Percentiles rank a stretch among this genome's conserved stretches.
Evolutionary conservation across 2,113 vertebrate genomes (phyloP).

Genomic region (Charina bottae): DNA sequence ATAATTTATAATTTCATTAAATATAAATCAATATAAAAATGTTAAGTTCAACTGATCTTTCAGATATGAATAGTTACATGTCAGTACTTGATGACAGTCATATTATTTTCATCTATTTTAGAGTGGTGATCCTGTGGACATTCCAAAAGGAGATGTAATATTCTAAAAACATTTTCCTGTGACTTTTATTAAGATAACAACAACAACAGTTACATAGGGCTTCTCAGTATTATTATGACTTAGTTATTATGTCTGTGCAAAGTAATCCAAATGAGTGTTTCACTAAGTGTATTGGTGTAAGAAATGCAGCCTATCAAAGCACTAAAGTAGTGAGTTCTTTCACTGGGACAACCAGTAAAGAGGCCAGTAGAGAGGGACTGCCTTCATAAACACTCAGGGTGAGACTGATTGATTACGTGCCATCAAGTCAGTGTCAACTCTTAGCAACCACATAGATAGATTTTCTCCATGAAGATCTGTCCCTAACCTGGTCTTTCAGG

Average conservation of each 20-base stretch:
- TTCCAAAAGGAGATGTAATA: background rate
- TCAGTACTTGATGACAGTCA: constrained; percentile 14
- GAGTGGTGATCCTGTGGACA: constrained; percentile 27
- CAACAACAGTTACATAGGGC: background rate
- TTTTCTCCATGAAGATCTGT: background rate
- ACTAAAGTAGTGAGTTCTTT: background rate
- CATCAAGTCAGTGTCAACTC: background rate
- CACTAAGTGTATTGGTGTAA: background rate
- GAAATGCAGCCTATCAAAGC: background rate
- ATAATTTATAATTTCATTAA: constrained; percentile 52
- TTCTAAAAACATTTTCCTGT: background rate
- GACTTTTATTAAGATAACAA: background rate
- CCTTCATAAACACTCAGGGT: background rate
- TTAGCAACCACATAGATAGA: background rate
- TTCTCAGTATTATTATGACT: background rate
- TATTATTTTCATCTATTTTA: constrained; percentile 41
- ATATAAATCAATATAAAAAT: constrained; percentile 41
- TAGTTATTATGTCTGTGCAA: background rate
- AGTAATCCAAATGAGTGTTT: background rate
- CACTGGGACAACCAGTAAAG: background rate
- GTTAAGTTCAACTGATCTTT: constrained; percentile 35
- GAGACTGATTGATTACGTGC: background rate
- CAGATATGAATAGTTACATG: constrained; percentile 30
- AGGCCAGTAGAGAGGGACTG: background rate
- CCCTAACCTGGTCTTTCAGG: background rate